phyloP scores from a whole-genome alignment of 2,113 vertebrate genomes.

The Paradoxurus hermaphroditus region DNA sequence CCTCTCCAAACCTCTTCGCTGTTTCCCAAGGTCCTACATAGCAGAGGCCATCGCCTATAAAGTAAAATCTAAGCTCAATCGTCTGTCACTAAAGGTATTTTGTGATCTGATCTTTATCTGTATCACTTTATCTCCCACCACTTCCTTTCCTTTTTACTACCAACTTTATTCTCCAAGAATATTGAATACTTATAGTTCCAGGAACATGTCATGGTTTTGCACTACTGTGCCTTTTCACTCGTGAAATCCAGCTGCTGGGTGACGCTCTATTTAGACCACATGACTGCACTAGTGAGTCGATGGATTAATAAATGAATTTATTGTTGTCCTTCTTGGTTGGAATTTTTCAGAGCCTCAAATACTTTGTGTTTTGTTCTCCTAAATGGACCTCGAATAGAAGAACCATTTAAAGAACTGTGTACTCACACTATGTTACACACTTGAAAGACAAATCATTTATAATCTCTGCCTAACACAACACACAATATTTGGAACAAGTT shows the following conservation, averaged over 20 bases:
- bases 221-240: neutral
- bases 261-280: conserved; percentile 7
- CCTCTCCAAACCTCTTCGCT: neutral
- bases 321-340: neutral
- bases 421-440: neutral
- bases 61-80: neutral
- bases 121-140: neutral
- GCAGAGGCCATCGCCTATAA: neutral
- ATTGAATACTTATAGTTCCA: neutral
- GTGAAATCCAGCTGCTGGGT: neutral
- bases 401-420: neutral
- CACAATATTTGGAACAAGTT: neutral
- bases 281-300: neutral
- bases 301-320: conserved; percentile 19
- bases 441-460: neutral
- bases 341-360: conserved; percentile 5
- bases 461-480: neutral
- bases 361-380: neutral
- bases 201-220: neutral
- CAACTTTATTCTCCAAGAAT: neutral
- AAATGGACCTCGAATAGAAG: conserved; percentile 1
- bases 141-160: neutral
- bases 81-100: neutral
- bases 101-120: neutral
- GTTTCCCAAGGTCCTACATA: neutral